Base-by-base conservation (phyloP, 2,113 vertebrate genomes). In the Neoarius graeffei region DNA sequence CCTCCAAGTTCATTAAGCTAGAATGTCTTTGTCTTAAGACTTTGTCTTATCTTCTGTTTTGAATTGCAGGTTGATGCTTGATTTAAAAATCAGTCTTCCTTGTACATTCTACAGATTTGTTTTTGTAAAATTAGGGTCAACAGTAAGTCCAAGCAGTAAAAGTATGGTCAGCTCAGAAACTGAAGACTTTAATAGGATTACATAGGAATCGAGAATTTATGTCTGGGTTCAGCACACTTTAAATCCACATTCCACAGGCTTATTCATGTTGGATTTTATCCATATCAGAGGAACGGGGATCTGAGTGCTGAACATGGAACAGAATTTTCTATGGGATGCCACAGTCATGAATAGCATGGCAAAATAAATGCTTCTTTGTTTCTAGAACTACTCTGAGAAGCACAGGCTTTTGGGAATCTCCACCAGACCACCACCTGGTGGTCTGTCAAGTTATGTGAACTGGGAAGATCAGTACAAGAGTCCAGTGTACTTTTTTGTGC, bases 161-260 rank as follows among this genome's bases (percentile, higher is more conserved):
- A 23, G 74, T 54, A 5, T 79, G 80, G 59, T 62, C 67, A 83
- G 59, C 57, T 62, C 25, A 79, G 73, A 62, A 88, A 42, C n/a
- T 54, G 48, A 54, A 82, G 14, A 10, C n/a, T 86, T n/a, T 90
- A 89, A 87, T 87, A 89, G 85, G 89, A 87, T 90, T 89, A 62
- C 50, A 23, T 4, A 50, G 59, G 84, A 84, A 79, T 88, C 86
- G 85, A 88, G 54, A 91, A 89, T 86, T 67, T 92, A 94, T 94
- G 23, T 35, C 35, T 93, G 87, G 93, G 93, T 93, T 94, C 89
- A 82, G 76, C 83, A 93, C 83, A 87, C 88, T 90, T 84, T 90
- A 93, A 94, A 92, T 91, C 90, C 86, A 90, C 92, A 95, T 95
- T 95, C 93, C 89, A 83, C 69, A 81, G 79, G 76, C 2, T 90